phyloP scores from a whole-genome alignment of 2,797 vertebrate genomes.

The Sebastolobus alascanus region DNA sequence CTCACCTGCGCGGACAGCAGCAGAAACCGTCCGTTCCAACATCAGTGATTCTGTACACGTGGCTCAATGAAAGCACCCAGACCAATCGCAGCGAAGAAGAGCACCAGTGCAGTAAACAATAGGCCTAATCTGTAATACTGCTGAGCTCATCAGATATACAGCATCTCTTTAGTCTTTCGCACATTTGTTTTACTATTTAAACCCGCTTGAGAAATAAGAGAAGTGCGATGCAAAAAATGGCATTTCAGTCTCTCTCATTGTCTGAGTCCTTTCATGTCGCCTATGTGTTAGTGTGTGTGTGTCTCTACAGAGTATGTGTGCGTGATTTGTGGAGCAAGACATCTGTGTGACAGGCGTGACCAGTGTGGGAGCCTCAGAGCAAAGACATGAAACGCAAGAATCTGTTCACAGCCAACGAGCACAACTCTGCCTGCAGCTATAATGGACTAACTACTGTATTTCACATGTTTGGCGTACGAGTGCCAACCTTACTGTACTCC shows the following conservation, averaged over 20 bases:
- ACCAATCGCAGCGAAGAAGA: not conserved
- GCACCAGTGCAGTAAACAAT: not conserved
- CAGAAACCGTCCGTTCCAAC: not conserved
- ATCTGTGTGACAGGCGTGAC: slow-evolving; percentile 77
- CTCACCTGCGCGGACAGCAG: slow-evolving; percentile 21
- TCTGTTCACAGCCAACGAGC: slow-evolving; percentile 36
- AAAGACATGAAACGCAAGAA: slow-evolving; percentile 48
- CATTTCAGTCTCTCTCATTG: slow-evolving; percentile 11
- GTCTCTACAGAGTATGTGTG: slow-evolving; percentile 13
- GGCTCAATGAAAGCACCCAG: not conserved
- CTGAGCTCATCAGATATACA: slow-evolving; percentile 5
- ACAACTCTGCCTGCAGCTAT: slow-evolving; percentile 15
- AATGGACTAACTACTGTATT: slow-evolving; percentile 31
- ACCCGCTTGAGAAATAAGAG: not conserved
- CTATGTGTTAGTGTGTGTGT: slow-evolving; percentile 17
- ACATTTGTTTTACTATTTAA: not conserved
- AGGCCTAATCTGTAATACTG: not conserved
- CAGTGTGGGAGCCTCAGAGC: slow-evolving; percentile 48
- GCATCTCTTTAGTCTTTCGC: not conserved
- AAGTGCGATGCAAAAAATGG: not conserved
- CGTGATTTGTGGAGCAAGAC: slow-evolving; percentile 65
- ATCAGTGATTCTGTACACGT: slow-evolving; percentile 8
- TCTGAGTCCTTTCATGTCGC: slow-evolving; percentile 36
- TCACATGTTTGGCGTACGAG: slow-evolving; percentile 5
- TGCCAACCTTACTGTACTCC: not conserved